phyloP scores from a whole-genome alignment of 2,797 vertebrate species.

The Podarcis lilfordi region DNA sequence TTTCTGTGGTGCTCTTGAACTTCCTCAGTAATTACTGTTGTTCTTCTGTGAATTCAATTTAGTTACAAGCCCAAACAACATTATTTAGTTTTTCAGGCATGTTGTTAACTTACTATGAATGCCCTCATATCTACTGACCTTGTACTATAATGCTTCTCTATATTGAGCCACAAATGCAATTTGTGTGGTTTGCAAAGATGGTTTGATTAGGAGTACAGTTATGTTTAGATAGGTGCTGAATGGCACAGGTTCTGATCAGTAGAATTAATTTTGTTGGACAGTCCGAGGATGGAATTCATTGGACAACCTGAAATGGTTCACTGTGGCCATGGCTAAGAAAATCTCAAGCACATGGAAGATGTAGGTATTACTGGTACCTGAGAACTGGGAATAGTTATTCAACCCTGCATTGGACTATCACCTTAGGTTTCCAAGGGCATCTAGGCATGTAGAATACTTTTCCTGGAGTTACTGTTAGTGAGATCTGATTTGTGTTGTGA shows the following conservation, averaged over 20 bases:
- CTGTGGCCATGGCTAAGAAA: not conserved
- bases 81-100: not conserved
- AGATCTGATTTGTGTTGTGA: not conserved
- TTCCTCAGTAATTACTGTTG: not conserved
- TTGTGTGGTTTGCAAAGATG: not conserved
- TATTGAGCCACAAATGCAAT: not conserved
- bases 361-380: not conserved
- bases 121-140: not conserved
- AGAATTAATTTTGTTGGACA: not conserved
- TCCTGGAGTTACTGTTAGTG: not conserved
- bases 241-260: not conserved
- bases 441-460: not conserved
- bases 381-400: not conserved
- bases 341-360: not conserved
- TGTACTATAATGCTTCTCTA: not conserved
- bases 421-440: not conserved
- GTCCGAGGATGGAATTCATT: not conserved
- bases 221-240: not conserved
- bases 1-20: not conserved
- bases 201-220: not conserved
- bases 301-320: not conserved
- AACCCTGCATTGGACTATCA: not conserved
- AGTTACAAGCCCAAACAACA: not conserved
- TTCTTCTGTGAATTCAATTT: not conserved
- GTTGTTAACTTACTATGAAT: not conserved